Base-by-base conservation (phyloP, 30 jellyfish, hydroid and myxozoan genomes). In the Pelagia noctiluca region DNA sequence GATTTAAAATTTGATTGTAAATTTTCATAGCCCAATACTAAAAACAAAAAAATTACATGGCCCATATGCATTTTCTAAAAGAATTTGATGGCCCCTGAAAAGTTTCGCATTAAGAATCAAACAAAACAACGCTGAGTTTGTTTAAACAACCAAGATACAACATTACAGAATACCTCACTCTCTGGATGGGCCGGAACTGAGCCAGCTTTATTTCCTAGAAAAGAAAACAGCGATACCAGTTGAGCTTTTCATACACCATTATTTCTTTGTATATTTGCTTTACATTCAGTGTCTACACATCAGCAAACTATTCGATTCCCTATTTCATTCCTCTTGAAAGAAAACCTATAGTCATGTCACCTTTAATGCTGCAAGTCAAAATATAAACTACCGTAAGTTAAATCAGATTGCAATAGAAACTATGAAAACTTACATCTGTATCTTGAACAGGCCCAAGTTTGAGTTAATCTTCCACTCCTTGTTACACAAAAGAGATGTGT, bases 401-500 rank as follows among this genome's bases (percentile, higher is more conserved):
- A 33, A 65, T 29, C 53, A 65, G 38, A 65, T 31, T 65, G 78
- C 52, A 62, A 16, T 62, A 8, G 75, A n/a, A 62, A 5, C 78
- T 65, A 65, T 65, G n/a, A n/a, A n/a, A n/a, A n/a, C n/a, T n/a
- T n/a, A n/a, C n/a, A n/a, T n/a, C n/a, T n/a, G n/a, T n/a, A 65
- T 65, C 57, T 65, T 33, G 78, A 65, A 36, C 78, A 65, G 8
- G 78, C 78, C 78, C 78, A 65, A 22, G 78, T 65, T 23, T 65
- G 78, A n/a, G n/a, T n/a, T n/a, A n/a, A n/a, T n/a, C n/a, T n/a
- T n/a, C n/a, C n/a, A n/a, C n/a, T n/a, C n/a, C n/a, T n/a, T n/a
- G 84, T 71, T 29, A 71, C 84, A 36, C 70, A 36, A 71, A 71
- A 71, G 18, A 71, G 84, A 21, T 71, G 76, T 11, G 67, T 70